Conservation (phyloP, 1,140 invertebrate genomes). For the Neotoxoptera formosana region DNA sequence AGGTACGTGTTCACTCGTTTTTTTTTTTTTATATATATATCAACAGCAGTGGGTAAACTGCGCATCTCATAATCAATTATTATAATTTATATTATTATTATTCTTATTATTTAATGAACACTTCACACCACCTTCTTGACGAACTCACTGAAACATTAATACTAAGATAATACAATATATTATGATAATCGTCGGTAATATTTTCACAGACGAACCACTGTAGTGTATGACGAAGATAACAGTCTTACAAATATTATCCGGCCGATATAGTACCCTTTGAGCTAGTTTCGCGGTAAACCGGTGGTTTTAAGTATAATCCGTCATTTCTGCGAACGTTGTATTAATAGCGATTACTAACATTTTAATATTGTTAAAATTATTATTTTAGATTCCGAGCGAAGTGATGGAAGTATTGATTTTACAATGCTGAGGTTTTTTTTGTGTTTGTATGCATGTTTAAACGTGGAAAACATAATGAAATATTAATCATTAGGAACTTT, state of each 20-base stretch:
- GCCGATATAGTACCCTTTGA: neutral
- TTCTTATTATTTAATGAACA: neutral
- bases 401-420: neutral
- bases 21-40: neutral
- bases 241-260: neutral
- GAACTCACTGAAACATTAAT: neutral
- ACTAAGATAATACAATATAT: neutral
- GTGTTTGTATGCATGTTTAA: neutral
- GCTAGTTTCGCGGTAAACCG: neutral
- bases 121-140: neutral
- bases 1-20: constrained; percentile 29
- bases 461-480: too few species aligned
- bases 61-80: neutral
- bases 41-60: neutral
- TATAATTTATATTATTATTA: neutral
- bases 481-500: too few species aligned
- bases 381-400: neutral
- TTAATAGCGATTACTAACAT: neutral
- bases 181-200: neutral
- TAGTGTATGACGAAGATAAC: neutral
- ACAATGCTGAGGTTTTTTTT: neutral
- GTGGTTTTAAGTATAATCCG: neutral
- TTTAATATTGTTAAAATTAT: neutral
- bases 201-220: neutral
- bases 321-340: neutral